phyloP scores from a whole-genome alignment of 1,140 invertebrate genomes.

The Teleopsis dalmanni region DNA sequence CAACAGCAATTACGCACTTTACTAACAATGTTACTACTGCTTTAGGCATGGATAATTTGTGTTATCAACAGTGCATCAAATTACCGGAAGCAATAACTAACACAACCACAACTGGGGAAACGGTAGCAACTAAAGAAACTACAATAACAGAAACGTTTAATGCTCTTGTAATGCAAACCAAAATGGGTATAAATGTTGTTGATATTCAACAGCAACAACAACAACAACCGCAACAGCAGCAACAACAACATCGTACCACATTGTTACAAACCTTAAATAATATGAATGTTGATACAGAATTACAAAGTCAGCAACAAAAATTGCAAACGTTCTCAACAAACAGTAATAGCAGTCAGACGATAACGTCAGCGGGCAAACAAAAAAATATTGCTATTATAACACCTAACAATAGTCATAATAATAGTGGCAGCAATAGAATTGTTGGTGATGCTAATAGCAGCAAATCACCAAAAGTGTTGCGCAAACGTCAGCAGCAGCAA shows the following conservation, averaged over 20 bases:
- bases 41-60: neutral
- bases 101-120: too few relatives aligned
- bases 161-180: neutral
- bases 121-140: too few relatives aligned
- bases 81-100: too few relatives aligned
- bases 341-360: neutral
- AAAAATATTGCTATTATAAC: conserved; percentile 39
- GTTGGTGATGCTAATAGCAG: conserved; percentile 17
- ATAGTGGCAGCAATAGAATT: conserved; percentile 6
- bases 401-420: conserved; percentile 21
- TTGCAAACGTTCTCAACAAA: conserved; percentile 2
- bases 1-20: too few relatives aligned
- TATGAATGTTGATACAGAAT: too few relatives aligned
- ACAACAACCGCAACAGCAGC: neutral
- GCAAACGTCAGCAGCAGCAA: conserved; percentile 36
- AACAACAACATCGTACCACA: conserved; percentile 10
- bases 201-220: conserved; percentile 11
- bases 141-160: too few relatives aligned
- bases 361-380: conserved; percentile 13
- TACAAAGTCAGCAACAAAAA: too few relatives aligned
- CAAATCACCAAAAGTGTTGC: conserved; percentile 23
- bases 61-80: neutral
- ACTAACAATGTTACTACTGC: too few relatives aligned
- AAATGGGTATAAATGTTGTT: neutral
- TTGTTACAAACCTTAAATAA: too few relatives aligned